phyloP scores from a whole-genome alignment of 2,888 invertebrate species.

The Hololepta plana region DNA sequence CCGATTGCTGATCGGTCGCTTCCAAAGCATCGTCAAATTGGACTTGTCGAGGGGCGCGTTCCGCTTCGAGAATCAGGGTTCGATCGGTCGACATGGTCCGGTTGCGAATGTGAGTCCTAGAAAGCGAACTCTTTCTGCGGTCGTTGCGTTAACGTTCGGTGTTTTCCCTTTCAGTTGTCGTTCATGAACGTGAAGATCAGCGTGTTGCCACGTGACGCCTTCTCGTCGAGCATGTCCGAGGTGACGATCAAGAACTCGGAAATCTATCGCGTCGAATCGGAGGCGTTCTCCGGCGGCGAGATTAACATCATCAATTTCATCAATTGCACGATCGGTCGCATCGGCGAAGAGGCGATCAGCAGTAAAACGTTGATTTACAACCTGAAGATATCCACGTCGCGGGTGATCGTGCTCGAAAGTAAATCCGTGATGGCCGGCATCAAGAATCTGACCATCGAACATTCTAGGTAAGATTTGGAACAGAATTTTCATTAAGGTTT shows the following conservation, averaged over 20 bases:
- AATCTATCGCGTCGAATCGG: conserved; percentile 36
- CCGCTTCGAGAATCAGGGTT: conserved; percentile 37
- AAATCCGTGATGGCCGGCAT: conserved; percentile 45
- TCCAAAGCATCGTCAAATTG: conserved; percentile 36
- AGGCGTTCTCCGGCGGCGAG: conserved; percentile 48
- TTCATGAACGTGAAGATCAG: conserved; percentile 40
- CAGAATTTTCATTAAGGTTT: no score
- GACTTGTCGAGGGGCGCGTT: conserved; percentile 41
- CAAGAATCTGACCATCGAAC: conserved; percentile 42
- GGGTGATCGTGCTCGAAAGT: conserved; percentile 33
- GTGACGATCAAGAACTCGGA: conserved; percentile 35
- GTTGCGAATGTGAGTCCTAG: conserved; percentile 26
- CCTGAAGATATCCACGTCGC: conserved; percentile 39
- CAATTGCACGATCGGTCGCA: conserved; percentile 38
- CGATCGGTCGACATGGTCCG: conserved; percentile 44
- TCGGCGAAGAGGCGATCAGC: conserved; percentile 45
- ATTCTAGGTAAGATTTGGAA: conserved; percentile 36
- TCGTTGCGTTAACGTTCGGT: no score
- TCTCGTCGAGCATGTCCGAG: conserved; percentile 44
- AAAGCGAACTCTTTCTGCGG: background rate
- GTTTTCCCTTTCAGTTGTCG: conserved; percentile 36
- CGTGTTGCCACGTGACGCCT: conserved; percentile 39
- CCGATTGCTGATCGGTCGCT: conserved; percentile 40
- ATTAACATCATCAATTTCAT: conserved; percentile 42
- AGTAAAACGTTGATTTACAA: conserved; percentile 40